Percentiles rank a stretch among this genome's conserved stretches.
Evolutionary conservation across 2,888 invertebrate genomes (phyloP).

Genomic region (Chrysolina oricalcia): DNA sequence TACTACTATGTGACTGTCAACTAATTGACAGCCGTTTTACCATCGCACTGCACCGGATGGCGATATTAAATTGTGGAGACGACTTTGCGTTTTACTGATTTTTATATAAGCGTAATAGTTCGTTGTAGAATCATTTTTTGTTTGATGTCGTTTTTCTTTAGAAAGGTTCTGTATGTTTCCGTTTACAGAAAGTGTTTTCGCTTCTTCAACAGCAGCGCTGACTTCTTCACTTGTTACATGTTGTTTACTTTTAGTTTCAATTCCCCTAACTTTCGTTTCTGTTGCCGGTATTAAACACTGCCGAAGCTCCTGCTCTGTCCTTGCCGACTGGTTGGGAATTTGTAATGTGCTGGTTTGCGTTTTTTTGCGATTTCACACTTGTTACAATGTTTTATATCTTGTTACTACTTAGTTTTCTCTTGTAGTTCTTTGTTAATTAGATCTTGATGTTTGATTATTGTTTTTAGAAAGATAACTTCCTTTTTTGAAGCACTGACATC

Average conservation of each 20-base stretch:
- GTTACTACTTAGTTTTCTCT: constrained; percentile 7
- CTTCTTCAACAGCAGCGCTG: constrained; percentile 26
- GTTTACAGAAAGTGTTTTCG: constrained; percentile 3
- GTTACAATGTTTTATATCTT: constrained; percentile 25
- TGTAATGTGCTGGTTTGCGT: constrained; percentile 8
- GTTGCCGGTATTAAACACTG: constrained; percentile 9
- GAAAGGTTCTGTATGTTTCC: constrained; percentile 8
- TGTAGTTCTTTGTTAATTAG: constrained; percentile 16
- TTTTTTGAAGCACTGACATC: constrained; percentile 20
- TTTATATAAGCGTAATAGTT: too few relatives aligned
- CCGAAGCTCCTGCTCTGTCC: background rate
- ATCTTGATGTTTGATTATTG: constrained; percentile 27
- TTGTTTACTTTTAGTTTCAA: constrained; percentile 12
- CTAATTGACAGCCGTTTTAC: too few relatives aligned
- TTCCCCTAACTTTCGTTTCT: constrained; percentile 8
- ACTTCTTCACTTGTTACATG: too few relatives aligned
- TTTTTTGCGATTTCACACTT: constrained; percentile 25
- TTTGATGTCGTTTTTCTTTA: background rate
- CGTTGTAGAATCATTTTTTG: background rate
- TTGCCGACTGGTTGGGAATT: constrained; percentile 7
- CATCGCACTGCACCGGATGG: too few relatives aligned
- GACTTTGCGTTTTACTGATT: too few relatives aligned
- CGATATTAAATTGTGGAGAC: too few relatives aligned
- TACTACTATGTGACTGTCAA: too few relatives aligned
- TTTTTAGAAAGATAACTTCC: constrained; percentile 14